Conservation (phyloP, 2,797 vertebrate species). For the Manis javanica region DNA sequence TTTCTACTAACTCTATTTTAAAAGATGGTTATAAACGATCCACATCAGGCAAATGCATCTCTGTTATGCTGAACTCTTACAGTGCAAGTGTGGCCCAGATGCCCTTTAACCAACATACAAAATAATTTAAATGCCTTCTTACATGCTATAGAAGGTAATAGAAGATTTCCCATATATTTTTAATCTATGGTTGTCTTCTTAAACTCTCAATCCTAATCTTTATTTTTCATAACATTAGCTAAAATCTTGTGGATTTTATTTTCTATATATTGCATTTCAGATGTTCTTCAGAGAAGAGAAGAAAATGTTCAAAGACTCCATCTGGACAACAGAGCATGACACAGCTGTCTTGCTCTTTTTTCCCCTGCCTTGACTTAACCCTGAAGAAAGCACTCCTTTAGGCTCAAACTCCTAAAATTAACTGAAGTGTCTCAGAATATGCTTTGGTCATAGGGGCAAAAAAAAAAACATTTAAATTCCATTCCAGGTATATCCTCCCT, state of each 20-base stretch:
- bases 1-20: slow-evolving; percentile 14
- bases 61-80: not conserved
- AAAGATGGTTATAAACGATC: not conserved
- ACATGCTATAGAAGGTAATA: not conserved
- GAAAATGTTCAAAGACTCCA: slow-evolving; percentile 57
- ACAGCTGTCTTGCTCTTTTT: not conserved
- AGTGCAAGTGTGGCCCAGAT: not conserved
- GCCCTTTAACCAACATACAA: slow-evolving; percentile 38
- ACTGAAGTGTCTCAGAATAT: not conserved
- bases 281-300: slow-evolving; percentile 60
- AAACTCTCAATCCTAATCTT: slow-evolving; percentile 58
- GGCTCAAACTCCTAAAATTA: not conserved
- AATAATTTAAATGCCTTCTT: slow-evolving; percentile 26
- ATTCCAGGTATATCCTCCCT: not conserved
- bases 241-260: slow-evolving; percentile 34
- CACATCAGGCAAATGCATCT: not conserved
- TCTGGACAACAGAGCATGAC: not conserved
- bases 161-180: slow-evolving; percentile 57
- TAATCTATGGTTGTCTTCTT: slow-evolving; percentile 58
- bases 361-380: not conserved
- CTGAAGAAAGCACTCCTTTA: slow-evolving; percentile 44
- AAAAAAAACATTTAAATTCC: slow-evolving; percentile 32
- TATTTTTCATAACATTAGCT: slow-evolving; percentile 64
- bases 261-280: slow-evolving; percentile 27
- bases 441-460: slow-evolving; percentile 15